These are phyloP conservation scores for Macrochelys suwanniensis DNA, from an alignment of 2,797 vertebrate genomes.

Conservation along the genomic window DNA sequence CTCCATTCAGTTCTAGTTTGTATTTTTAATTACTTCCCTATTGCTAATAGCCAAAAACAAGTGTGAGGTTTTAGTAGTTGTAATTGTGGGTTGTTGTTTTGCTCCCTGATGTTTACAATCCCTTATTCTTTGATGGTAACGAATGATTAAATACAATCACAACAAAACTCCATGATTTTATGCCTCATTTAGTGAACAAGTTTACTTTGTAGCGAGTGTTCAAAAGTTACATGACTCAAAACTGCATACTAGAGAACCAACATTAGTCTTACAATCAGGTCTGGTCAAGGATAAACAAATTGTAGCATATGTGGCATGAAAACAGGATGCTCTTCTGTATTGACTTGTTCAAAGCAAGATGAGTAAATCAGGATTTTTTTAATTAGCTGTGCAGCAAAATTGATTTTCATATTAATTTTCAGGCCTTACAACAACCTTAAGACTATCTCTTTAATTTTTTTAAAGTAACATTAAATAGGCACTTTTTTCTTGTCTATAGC, in stretches of 20 bases:
- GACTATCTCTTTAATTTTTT: background rate
- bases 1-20: background rate
- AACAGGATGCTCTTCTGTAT: background rate
- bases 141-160: background rate
- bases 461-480: background rate
- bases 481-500: fast-evolving
- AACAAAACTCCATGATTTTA: background rate
- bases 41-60: background rate
- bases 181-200: background rate
- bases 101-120: background rate
- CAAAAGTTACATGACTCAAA: background rate
- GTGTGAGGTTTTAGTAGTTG: background rate
- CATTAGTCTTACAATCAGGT: background rate
- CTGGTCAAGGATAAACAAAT: background rate
- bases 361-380: background rate
- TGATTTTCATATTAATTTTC: background rate
- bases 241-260: background rate
- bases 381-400: background rate
- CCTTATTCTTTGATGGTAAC: background rate
- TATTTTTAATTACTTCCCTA: background rate
- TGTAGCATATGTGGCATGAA: background rate
- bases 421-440: background rate
- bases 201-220: background rate
- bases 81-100: background rate
- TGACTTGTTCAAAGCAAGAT: background rate